Percentiles rank a stretch among this genome's conserved stretches.
phyloP scores from a whole-genome alignment of 2,113 vertebrate genomes.

The Takifugu flavidus region DNA sequence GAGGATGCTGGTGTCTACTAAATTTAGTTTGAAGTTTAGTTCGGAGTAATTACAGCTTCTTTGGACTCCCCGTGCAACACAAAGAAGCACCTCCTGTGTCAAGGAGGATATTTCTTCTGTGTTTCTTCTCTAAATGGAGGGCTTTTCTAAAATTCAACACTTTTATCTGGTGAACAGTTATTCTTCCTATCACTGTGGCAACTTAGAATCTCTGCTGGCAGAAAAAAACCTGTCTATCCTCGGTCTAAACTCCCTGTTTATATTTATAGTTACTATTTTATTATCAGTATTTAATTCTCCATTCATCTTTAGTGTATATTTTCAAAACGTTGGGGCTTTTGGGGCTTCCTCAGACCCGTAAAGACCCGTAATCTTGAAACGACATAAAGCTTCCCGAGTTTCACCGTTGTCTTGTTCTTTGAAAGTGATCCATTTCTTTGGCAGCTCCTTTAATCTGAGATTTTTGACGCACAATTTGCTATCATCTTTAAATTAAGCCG shows the following conservation, averaged over 20 bases:
- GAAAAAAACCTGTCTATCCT: neutral
- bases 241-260: neutral
- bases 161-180: too few relatives aligned
- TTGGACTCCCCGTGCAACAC: too few relatives aligned
- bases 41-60: too few relatives aligned
- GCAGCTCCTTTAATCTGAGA: slow-evolving; percentile 3
- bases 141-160: neutral
- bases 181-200: neutral
- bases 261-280: neutral
- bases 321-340: too few relatives aligned
- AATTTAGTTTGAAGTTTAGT: neutral
- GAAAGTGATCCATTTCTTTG: slow-evolving; percentile 3
- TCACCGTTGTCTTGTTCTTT: too few relatives aligned
- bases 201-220: neutral
- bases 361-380: too few relatives aligned
- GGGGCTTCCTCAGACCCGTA: too few relatives aligned
- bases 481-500: neutral
- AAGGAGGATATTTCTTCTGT: neutral
- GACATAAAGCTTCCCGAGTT: neutral
- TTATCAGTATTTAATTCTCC: neutral
- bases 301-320: neutral
- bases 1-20: neutral
- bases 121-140: too few relatives aligned
- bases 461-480: neutral
- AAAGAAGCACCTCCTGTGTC: neutral